phyloP scores from a whole-genome alignment of 1,140 invertebrate species.

The Paraescarpia echinospica region DNA sequence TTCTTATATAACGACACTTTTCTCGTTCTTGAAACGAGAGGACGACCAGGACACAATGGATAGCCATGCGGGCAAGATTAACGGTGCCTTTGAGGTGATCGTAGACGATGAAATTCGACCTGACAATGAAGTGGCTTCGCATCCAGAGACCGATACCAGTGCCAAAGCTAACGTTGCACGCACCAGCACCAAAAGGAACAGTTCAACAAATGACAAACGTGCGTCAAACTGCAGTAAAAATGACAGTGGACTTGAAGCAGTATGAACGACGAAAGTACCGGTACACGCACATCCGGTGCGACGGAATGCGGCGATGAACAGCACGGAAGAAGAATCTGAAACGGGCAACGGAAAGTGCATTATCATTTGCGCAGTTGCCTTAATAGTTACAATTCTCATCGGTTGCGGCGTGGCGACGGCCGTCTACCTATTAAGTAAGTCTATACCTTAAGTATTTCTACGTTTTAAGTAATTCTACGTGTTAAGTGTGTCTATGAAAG shows the following conservation, averaged over 20 bases:
- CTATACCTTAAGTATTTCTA: background rate
- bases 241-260: background rate
- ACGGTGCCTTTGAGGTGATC: background rate
- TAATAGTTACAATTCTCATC: background rate
- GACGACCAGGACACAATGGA: background rate
- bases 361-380: background rate
- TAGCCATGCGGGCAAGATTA: background rate
- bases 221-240: background rate
- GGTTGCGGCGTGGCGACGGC: background rate
- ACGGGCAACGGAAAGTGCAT: background rate
- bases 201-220: background rate
- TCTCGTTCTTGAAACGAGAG: background rate
- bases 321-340: background rate
- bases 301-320: background rate
- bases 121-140: background rate
- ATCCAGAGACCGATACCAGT: background rate
- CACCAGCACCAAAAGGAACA: background rate
- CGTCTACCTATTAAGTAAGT: background rate
- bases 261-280: background rate
- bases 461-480: background rate
- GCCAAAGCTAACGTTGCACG: background rate
- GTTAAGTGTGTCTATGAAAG: no score
- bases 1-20: background rate
- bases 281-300: background rate
- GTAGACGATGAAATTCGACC: background rate